Evolutionary conservation across 2,888 invertebrate species (phyloP).

Genomic region (Balanococcus diminutus): DNA sequence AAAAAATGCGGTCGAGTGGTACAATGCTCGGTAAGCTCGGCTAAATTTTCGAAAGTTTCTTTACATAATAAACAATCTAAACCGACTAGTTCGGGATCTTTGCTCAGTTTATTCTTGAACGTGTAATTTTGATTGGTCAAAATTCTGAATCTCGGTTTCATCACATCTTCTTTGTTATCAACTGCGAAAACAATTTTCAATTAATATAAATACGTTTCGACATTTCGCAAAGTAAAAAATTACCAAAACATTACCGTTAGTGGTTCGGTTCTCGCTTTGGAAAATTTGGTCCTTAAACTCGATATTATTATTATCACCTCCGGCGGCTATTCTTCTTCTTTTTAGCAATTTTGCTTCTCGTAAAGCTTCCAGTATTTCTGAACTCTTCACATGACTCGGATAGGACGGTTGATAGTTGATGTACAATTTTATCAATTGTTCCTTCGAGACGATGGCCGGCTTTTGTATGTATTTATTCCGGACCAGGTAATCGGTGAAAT

Average conservation of each 20-base stretch:
- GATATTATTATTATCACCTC: neutral
- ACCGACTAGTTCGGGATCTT: neutral
- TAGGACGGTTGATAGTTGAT: neutral
- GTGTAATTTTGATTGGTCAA: neutral
- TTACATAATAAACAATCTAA: constrained; percentile 1
- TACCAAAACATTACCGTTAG: neutral
- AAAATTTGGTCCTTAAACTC: constrained; percentile 14
- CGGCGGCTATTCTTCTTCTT: neutral
- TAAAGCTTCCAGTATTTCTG: neutral
- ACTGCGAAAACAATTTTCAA: neutral
- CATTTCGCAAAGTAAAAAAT: neutral
- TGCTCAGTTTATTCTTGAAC: neutral
- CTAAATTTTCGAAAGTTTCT: neutral
- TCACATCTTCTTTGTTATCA: neutral
- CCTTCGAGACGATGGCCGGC: neutral
- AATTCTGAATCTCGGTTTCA: neutral
- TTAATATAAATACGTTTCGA: neutral
- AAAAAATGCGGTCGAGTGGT: neutral
- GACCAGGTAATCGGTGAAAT: neutral
- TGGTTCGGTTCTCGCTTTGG: neutral
- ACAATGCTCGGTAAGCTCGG: neutral
- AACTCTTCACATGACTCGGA: neutral
- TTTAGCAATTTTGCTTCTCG: neutral
- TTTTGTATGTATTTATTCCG: neutral
- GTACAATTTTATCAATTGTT: neutral